A percentile compares a stretch with the other conserved stretches of the same genome.
Conservation (phyloP, 2,797 vertebrate species). For the Onychomys torridus region DNA sequence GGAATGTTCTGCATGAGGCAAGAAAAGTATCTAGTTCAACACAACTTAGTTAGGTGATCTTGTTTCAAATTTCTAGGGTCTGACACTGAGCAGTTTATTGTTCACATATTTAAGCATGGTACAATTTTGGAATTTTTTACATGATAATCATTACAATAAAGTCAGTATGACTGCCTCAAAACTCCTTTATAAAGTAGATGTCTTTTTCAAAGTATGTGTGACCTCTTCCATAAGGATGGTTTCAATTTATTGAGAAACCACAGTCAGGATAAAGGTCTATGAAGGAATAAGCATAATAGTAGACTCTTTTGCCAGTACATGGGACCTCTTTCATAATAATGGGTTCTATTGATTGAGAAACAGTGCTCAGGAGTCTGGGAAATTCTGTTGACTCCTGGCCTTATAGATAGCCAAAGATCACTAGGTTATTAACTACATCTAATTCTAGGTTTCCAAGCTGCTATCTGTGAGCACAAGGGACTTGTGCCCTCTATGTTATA, state of each 20-base stretch:
- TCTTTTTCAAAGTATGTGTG: neutral
- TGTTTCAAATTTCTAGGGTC: neutral
- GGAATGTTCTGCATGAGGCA: neutral
- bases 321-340: neutral
- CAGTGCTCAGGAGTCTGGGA: neutral
- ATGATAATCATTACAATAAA: neutral
- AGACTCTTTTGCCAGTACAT: neutral
- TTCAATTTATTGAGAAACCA: neutral
- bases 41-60: neutral
- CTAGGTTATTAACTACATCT: neutral
- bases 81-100: neutral
- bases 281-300: neutral
- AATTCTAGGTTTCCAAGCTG: neutral
- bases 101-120: neutral
- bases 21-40: neutral
- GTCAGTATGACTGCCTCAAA: neutral
- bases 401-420: neutral
- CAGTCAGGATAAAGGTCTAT: neutral
- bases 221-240: neutral
- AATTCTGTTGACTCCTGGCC: neutral
- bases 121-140: neutral
- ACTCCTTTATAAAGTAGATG: neutral
- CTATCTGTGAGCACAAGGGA: neutral
- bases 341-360: neutral
- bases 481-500: neutral